Evolutionary conservation across 2,888 invertebrate genomes (phyloP).

Genomic region (Eledone cirrhosa): DNA sequence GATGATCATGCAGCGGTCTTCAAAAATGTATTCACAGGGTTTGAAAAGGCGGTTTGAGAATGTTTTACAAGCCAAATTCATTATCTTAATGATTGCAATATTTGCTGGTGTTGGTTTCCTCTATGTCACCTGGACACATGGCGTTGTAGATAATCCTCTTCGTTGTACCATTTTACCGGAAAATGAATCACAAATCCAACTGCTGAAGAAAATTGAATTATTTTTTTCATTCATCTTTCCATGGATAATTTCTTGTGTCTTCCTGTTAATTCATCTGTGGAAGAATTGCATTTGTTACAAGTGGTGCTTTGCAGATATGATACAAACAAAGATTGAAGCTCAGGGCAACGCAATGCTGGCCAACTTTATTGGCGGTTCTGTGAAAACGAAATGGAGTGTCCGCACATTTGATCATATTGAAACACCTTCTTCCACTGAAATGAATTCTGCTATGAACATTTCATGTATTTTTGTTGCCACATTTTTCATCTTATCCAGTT

Average conservation of each 20-base stretch:
- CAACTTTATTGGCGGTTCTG: neutral
- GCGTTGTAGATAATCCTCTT: neutral
- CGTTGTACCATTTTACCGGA: constrained; percentile 17
- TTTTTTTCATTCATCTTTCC: constrained; percentile 19
- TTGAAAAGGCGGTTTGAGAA: constrained; percentile 5
- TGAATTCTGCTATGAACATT: neutral
- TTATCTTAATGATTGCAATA: constrained; percentile 1
- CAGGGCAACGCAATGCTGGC: neutral
- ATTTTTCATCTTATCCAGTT: neutral
- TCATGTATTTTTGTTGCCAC: neutral
- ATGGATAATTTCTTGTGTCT: neutral
- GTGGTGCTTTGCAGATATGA: neutral
- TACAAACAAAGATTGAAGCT: neutral
- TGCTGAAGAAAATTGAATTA: neutral
- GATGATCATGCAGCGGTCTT: neutral
- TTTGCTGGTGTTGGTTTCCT: constrained; percentile 24
- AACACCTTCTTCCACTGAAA: neutral
- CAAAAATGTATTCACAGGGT: neutral
- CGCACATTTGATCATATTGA: constrained; percentile 7
- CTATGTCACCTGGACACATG: constrained; percentile 24
- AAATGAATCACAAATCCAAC: neutral
- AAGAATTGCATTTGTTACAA: neutral
- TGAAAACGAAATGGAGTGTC: constrained; percentile 7
- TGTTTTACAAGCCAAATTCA: constrained; percentile 18
- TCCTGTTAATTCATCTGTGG: neutral